A percentile compares a stretch with the other conserved stretches of the same genome.
Conservation (phyloP, 30 jellyfish, hydroid and myxozoan species). For the Aurelia aurita region DNA sequence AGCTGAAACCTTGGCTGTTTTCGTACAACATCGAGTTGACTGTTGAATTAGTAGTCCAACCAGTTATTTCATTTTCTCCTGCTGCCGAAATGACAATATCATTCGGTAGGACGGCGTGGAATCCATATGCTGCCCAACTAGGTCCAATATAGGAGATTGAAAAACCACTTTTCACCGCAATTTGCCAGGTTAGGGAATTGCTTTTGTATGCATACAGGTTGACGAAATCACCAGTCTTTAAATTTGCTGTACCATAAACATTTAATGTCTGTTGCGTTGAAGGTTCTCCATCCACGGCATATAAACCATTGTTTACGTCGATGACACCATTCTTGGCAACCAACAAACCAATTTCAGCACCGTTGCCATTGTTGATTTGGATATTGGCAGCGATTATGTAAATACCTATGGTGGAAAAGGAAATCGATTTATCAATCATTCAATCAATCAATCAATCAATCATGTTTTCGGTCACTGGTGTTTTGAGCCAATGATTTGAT, state of each 20-base stretch:
- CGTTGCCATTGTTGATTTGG: constrained; percentile 68
- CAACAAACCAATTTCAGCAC: constrained; percentile 51
- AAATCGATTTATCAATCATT: too few relatives aligned
- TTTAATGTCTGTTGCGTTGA: constrained; percentile 61
- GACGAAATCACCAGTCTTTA: constrained; percentile 82
- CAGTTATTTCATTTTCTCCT: constrained; percentile 37
- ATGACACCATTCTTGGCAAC: constrained; percentile 79
- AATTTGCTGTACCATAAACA: constrained; percentile 77
- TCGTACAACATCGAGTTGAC: constrained; percentile 21
- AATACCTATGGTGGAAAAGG: constrained; percentile 51
- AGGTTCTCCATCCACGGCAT: constrained; percentile 74
- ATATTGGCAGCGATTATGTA: constrained; percentile 82
- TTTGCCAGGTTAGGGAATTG: constrained; percentile 39
- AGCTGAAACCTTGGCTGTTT: constrained; percentile 48
- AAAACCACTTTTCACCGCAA: constrained; percentile 62
- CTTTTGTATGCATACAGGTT: constrained; percentile 56
- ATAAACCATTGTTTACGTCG: constrained; percentile 75
- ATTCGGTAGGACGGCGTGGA: constrained; percentile 69
- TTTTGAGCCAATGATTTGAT: too few relatives aligned
- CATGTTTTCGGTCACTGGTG: too few relatives aligned
- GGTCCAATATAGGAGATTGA: constrained; percentile 92
- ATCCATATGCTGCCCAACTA: constrained; percentile 87
- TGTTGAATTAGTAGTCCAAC: constrained; percentile 52
- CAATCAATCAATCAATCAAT: too few relatives aligned
- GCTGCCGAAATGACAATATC: constrained; percentile 6